Base-by-base conservation (phyloP, 2,113 vertebrate species). In the Grammomys surdaster region DNA sequence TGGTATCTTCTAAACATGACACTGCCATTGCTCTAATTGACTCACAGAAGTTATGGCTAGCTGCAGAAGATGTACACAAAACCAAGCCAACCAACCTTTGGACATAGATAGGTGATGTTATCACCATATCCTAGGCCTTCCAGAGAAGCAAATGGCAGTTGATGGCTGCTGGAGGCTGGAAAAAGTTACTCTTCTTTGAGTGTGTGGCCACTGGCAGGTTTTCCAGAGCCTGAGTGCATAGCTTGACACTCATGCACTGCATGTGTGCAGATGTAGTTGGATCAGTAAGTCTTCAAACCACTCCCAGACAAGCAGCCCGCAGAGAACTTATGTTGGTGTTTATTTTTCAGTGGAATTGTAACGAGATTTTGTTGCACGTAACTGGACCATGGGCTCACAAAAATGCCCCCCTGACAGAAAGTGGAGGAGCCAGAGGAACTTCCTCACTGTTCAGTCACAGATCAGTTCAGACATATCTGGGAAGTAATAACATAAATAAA, bases 401-500 rank as follows among this genome's bases (percentile, higher is more conserved):
- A 91, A 60, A 93, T 97, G 43, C 11, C n/a, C 11, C 82, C 46
- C 48, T 17, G 40, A 84, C 95, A 93, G 33, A 60, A 56, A 88
- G 88, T 56, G 87, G n/a, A 96, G 72, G 92, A 90, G 69, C 54
- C 20, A 73, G 60, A 70, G n/a, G 54, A 94, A 73, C 9, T 76
- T 95, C 80, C 81, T 90, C 89, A 80, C 46, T 78, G 81, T 82
- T 93, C 93, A 91, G 88, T 94, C 86, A 89, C 89, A 91, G 90
- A 95, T 82, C 28, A 67, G 13, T 90, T 85, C 85, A 95, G 94
- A 96, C 73, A 77, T 78, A 93, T 89, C 90, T 90, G 65, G 58
- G 67, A 97, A 92, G 95, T 90, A 88, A 95, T 91, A 95, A 89
- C 75, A 46, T 95, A 93, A 97, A 92, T 93, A 96, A 91, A 95